Evolutionary conservation across 1,140 invertebrate species (phyloP), one percentile per base, ranked within the genome.

Genomic region (Reticulitermes speratus): DNA sequence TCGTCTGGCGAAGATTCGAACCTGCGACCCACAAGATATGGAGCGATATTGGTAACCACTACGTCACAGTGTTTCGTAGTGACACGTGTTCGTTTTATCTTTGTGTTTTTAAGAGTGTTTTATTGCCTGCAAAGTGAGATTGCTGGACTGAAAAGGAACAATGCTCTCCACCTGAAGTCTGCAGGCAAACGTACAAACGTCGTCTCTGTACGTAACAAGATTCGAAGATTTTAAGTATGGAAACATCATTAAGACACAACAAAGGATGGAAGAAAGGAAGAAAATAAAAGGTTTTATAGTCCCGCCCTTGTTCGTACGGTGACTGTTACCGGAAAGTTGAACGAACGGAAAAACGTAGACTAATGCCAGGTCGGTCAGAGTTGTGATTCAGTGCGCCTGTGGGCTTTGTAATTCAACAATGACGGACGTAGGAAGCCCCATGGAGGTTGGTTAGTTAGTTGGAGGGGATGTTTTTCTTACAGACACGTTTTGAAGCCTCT

Each of bases 261-360:
- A 75, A 75, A 75, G 16, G n/a, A 65, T n/a, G 8, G 21, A 65
- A 65, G 59, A n/a, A 30, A 75, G 65, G 65, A 75, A 75, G 2
- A n/a, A 25, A 75, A 75, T 75, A 75, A 25, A 30, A 75, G n/a
- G 9, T 30, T 25, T 75, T 75, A 5, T 55, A 55, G 16, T 75
- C 25, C 25, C 65, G 0, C 25, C 65, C 25, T 3, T 75, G 8
- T 75, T 75, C 25, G 25, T n/a, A 75, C 25, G 25, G n/a, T 75
- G 65, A 75, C 65, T 75, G 52, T 55, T 55, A 75, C 25, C 59
- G 9, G 65, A 75, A 75, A 75, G 65, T 75, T 75, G 65, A 75
- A 75, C 65, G 65, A 75, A 75, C 65, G n/a, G 65, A 75, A 75
- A 2, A 16, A 2, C n/a, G 65, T 19, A 65, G 21, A 12, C 8